A percentile compares a stretch with the other conserved stretches of the same genome.
These are phyloP conservation scores for Melinaea menophilus DNA, from an alignment of 2,888 invertebrate genomes.

Conservation along the genomic window DNA sequence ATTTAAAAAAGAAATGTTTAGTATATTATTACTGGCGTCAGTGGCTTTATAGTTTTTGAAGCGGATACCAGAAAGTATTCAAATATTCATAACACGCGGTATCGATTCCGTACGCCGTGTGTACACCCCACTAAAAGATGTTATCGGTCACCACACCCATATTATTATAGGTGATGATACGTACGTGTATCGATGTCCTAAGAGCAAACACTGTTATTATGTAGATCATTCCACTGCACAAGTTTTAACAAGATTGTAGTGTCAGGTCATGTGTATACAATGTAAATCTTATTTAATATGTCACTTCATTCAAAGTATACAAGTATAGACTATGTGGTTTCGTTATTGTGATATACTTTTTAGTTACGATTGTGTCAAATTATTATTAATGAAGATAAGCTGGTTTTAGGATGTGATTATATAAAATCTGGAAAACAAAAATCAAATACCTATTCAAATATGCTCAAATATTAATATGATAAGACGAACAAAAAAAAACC, in stretches of 20 bases:
- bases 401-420: too few species aligned
- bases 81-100: constrained; percentile 68
- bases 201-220: constrained; percentile 42
- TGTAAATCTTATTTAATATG: constrained; percentile 1
- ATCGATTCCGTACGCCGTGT: constrained; percentile 53
- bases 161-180: constrained; percentile 55
- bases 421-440: not conserved
- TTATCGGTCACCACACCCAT: constrained; percentile 66
- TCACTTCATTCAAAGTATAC: not conserved
- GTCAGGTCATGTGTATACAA: not conserved
- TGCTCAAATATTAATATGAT: not conserved
- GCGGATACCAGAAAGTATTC: constrained; percentile 53
- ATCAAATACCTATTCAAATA: too few species aligned
- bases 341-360: too few species aligned
- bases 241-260: not conserved
- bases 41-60: constrained; percentile 33
- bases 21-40: not conserved
- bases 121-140: constrained; percentile 67
- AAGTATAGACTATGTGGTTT: not conserved
- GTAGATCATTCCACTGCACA: constrained; percentile 23
- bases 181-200: constrained; percentile 44
- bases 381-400: too few species aligned
- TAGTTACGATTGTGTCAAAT: not conserved
- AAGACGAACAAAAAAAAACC: constrained; percentile 3
- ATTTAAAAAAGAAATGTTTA: too few species aligned